Conservation (phyloP, 2,113 vertebrate genomes). For the Coreoperca whiteheadi region DNA sequence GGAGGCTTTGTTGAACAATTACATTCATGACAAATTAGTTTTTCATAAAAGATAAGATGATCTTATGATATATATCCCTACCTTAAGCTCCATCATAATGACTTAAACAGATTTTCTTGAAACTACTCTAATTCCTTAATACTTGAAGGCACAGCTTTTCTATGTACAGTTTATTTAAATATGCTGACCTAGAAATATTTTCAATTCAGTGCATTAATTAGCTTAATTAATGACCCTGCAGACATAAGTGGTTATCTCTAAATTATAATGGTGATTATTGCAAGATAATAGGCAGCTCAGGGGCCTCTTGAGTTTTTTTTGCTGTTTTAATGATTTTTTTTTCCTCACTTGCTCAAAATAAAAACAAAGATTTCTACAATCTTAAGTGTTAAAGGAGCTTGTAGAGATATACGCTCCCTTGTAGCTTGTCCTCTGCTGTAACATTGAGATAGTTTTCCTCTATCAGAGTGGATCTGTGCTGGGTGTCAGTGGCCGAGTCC, state of each 20-base stretch:
- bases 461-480: constrained; percentile 63
- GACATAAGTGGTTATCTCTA: constrained; percentile 48
- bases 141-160: constrained; percentile 18
- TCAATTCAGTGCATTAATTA: constrained; percentile 52
- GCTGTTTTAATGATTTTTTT: constrained; percentile 7
- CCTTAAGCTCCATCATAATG: constrained; percentile 8
- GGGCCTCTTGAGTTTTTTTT: constrained; percentile 22
- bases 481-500: constrained; percentile 36
- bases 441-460: constrained; percentile 52
- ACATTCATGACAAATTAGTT: neutral
- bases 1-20: constrained; percentile 11
- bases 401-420: constrained; percentile 4
- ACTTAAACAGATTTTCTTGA: neutral
- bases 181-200: constrained; percentile 52
- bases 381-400: constrained; percentile 12
- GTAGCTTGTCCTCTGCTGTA: constrained; percentile 44
- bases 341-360: constrained; percentile 13
- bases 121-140: constrained; percentile 1
- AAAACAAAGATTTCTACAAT: constrained; percentile 8
- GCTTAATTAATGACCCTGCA: constrained; percentile 55
- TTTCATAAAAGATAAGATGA: neutral
- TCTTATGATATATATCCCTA: neutral
- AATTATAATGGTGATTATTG: constrained; percentile 56
- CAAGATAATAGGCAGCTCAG: constrained; percentile 36
- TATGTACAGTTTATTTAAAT: constrained; percentile 10